Evolutionary conservation across 53 echinoderm and acorn worm genomes (phyloP).

Genomic region (Astropecten irregularis): DNA sequence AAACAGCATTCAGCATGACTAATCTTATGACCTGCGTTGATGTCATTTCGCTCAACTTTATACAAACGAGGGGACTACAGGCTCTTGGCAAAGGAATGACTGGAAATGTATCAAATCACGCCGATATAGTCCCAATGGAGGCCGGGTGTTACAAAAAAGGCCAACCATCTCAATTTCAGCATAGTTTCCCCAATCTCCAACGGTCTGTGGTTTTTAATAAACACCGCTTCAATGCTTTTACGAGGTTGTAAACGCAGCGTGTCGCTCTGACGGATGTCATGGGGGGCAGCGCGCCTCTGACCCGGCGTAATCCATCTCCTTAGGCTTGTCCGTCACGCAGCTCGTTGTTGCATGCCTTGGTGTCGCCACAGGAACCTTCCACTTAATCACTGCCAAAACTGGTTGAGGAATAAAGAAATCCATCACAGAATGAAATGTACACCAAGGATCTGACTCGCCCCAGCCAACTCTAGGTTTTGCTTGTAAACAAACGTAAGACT

Average conservation of each 20-base stretch:
- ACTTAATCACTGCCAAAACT: no score
- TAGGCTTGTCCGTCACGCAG: neutral
- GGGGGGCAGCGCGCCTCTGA: neutral
- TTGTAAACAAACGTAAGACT: constrained; percentile 17
- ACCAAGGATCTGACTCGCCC: neutral
- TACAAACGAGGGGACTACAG: no score
- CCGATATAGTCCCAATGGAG: no score
- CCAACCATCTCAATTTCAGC: constrained; percentile 9
- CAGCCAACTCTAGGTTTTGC: neutral
- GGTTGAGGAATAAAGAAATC: neutral
- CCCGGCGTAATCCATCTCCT: constrained; percentile 9
- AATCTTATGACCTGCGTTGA: no score
- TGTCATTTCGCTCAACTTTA: no score
- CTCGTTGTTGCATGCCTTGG: no score
- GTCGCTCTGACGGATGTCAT: neutral
- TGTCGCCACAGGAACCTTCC: no score
- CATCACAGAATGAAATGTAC: neutral
- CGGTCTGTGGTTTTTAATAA: neutral
- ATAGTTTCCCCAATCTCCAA: neutral
- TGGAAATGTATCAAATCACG: no score
- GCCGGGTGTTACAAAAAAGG: no score
- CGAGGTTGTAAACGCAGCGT: neutral
- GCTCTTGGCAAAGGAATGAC: no score
- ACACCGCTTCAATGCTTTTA: no score
- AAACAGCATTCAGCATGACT: no score